phyloP scores from a whole-genome alignment of 2,113 vertebrate species.

The Phaethornis superciliosus region DNA sequence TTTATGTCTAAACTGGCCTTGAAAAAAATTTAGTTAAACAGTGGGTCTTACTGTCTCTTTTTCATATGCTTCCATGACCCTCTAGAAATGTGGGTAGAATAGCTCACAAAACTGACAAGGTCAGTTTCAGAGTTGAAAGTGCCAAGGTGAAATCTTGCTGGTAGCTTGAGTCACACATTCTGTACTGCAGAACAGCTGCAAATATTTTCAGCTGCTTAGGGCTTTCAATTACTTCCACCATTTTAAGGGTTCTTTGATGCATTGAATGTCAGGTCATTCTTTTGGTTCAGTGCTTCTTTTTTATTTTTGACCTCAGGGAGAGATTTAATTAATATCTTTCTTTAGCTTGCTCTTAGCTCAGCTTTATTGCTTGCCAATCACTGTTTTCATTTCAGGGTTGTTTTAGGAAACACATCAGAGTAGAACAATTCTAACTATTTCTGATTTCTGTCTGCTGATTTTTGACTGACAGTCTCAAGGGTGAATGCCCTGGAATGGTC shows the following conservation, averaged over 20 bases:
- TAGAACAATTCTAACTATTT: not conserved
- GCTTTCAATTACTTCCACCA: not conserved
- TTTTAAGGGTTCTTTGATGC: slow-evolving; percentile 16
- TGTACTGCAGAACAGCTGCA: not conserved
- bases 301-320: not conserved
- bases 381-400: slow-evolving; percentile 25
- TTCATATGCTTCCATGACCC: not conserved
- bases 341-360: not conserved
- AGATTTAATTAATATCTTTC: slow-evolving; percentile 38
- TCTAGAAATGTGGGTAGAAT: not conserved
- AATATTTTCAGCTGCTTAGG: not conserved
- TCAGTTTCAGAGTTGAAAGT: not conserved
- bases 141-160: not conserved
- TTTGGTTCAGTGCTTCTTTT: slow-evolving; percentile 33
- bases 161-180: rapidly evolving
- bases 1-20: not conserved
- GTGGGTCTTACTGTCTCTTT: not conserved
- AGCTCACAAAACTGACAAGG: not conserved
- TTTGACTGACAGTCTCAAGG: slow-evolving; percentile 11
- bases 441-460: not conserved
- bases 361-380: not conserved
- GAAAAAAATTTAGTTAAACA: not conserved
- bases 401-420: not conserved
- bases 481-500: not conserved
- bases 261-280: not conserved